phyloP scores from a whole-genome alignment of 2,888 invertebrate species.

The Chloroclystis v-ata region DNA sequence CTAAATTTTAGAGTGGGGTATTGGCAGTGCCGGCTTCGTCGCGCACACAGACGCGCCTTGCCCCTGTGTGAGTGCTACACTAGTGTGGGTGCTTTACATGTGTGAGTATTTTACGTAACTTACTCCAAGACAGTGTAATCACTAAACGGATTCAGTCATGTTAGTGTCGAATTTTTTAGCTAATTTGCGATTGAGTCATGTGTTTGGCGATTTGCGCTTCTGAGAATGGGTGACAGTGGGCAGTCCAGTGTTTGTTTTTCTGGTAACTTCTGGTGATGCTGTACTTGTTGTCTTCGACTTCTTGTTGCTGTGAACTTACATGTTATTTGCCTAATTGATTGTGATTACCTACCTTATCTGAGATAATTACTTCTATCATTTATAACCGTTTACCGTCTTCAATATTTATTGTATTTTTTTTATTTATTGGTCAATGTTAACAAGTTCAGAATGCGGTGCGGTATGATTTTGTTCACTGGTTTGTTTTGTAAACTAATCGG shows the following conservation, averaged over 20 bases:
- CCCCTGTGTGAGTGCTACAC: background rate
- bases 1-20: constrained; percentile 75
- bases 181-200: constrained; percentile 72
- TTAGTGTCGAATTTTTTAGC: constrained; percentile 67
- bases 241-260: constrained; percentile 1
- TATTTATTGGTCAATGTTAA: constrained; percentile 17
- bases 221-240: constrained; percentile 29
- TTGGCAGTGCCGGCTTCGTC: constrained; percentile 60
- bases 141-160: constrained; percentile 67
- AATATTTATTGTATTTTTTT: too few relatives aligned
- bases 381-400: too few relatives aligned
- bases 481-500: constrained; percentile 24
- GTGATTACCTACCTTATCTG: too few relatives aligned
- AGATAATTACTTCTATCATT: too few relatives aligned
- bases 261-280: background rate
- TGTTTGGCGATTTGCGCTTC: constrained; percentile 48
- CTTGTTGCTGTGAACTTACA: too few relatives aligned
- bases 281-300: too few relatives aligned
- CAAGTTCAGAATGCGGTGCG: constrained; percentile 4
- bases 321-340: too few relatives aligned
- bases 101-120: constrained; percentile 73
- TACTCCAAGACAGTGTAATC: constrained; percentile 61
- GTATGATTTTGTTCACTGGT: constrained; percentile 4
- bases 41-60: constrained; percentile 47
- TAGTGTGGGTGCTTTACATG: constrained; percentile 29